A percentile compares a stretch with the other conserved stretches of the same genome.
Evolutionary conservation across 2,888 invertebrate genomes (phyloP).

Genomic region (Imbricaverruca yamaguchii): DNA sequence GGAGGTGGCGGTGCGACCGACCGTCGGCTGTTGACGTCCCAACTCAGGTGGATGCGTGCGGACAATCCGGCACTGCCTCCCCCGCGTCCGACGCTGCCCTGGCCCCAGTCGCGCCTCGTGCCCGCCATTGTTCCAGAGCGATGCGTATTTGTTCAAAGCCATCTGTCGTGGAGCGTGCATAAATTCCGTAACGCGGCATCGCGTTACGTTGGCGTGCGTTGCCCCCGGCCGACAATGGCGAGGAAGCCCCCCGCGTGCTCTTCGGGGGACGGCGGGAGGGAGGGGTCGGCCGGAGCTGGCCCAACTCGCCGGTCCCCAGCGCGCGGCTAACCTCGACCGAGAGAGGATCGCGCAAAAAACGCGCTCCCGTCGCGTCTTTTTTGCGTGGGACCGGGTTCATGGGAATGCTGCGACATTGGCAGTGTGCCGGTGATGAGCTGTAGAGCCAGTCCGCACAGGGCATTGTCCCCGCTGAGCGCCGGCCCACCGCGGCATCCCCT

Average conservation of each 20-base stretch:
- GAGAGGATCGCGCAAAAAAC: neutral
- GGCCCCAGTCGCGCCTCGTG: neutral
- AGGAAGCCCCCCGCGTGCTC: constrained; percentile 7
- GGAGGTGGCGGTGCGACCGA: too few species aligned
- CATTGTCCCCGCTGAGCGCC: too few species aligned
- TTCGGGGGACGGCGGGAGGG: too few species aligned
- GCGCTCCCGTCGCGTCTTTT: neutral
- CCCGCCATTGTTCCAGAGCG: neutral
- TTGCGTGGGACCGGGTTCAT: neutral
- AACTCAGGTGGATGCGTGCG: neutral
- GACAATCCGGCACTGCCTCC: neutral
- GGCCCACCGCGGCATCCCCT: too few species aligned
- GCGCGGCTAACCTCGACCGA: too few species aligned
- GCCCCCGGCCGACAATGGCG: neutral
- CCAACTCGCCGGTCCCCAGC: too few species aligned
- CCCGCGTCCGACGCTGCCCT: neutral
- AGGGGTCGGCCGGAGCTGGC: too few species aligned
- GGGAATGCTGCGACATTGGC: constrained; percentile 5
- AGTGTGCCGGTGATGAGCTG: neutral
- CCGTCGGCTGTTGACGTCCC: too few species aligned
- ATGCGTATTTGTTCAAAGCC: neutral
- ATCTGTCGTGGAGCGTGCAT: neutral
- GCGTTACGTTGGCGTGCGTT: neutral
- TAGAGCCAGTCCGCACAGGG: neutral
- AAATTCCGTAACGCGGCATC: constrained; percentile 7